Conservation (phyloP, 2,113 vertebrate species). For the Pachypanchax playfairii region DNA sequence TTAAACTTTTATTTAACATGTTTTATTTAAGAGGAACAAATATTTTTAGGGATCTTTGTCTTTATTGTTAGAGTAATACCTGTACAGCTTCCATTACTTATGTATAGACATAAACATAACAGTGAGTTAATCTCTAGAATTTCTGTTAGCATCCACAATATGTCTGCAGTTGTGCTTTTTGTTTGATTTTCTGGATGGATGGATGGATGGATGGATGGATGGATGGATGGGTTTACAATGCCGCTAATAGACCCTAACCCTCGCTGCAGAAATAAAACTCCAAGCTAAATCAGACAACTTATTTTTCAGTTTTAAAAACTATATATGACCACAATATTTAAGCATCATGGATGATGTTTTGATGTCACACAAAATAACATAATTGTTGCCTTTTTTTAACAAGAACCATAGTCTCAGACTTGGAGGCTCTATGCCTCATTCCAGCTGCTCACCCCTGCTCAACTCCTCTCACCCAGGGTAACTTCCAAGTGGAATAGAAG, state of each 20-base stretch:
- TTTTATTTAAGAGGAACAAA: conserved; percentile 62
- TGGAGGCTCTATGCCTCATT: too few relatives aligned
- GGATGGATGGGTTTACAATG: neutral
- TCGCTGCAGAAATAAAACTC: conserved; percentile 38
- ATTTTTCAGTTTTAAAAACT: conserved; percentile 76
- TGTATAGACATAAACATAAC: conserved; percentile 60
- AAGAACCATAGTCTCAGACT: too few relatives aligned
- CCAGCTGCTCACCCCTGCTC: too few relatives aligned
- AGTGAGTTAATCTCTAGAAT: conserved; percentile 40
- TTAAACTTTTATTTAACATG: conserved; percentile 40
- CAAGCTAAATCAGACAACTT: conserved; percentile 54
- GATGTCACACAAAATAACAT: conserved; percentile 72
- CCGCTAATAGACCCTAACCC: conserved; percentile 33
- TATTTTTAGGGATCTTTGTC: conserved; percentile 56
- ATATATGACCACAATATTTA: conserved; percentile 74
- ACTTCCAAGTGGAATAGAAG: too few relatives aligned
- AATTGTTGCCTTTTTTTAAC: too few relatives aligned
- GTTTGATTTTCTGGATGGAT: conserved; percentile 23
- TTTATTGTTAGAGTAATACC: conserved; percentile 68
- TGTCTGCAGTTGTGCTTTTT: conserved; percentile 26
- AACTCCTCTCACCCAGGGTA: too few relatives aligned
- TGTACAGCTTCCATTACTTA: conserved; percentile 80
- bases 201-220: neutral
- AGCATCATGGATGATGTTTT: conserved; percentile 72
- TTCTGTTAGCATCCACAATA: conserved; percentile 41